Evolutionary conservation across 2,113 vertebrate species (phyloP).

Genomic region (Balaeniceps rex): DNA sequence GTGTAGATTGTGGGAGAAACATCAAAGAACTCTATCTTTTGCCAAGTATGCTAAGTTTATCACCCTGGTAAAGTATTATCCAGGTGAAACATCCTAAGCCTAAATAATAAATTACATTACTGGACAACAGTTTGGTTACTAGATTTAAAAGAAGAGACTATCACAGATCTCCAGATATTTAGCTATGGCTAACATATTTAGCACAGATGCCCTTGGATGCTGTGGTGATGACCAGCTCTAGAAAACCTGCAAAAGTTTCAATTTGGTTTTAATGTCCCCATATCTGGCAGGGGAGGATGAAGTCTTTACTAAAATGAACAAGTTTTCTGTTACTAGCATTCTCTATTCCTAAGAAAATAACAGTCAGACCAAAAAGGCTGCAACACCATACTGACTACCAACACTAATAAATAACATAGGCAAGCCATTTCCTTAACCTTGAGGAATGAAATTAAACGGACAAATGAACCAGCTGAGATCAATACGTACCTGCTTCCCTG

Average conservation of each 20-base stretch:
- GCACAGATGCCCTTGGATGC: neutral
- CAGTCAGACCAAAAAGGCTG: neutral
- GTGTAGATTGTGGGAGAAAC: neutral
- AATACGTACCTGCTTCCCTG: constrained; percentile 79
- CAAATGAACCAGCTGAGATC: neutral
- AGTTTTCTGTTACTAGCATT: neutral
- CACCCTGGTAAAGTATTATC: neutral
- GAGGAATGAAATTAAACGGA: neutral
- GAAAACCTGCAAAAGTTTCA: neutral
- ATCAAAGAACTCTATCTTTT: neutral
- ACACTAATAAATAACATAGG: neutral
- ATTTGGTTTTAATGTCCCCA: neutral
- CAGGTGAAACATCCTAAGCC: neutral
- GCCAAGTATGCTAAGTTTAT: neutral
- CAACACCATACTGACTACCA: neutral
- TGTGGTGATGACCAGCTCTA: neutral
- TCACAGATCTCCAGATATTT: neutral
- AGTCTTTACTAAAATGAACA: neutral
- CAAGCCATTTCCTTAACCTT: neutral
- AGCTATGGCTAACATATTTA: neutral
- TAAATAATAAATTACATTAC: neutral
- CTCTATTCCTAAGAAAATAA: neutral
- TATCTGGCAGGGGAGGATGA: neutral
- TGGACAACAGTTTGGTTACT: neutral
- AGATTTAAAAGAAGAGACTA: neutral